Evolutionary conservation across 2,888 invertebrate species (phyloP).

Genomic region (Polia nebulosa): DNA sequence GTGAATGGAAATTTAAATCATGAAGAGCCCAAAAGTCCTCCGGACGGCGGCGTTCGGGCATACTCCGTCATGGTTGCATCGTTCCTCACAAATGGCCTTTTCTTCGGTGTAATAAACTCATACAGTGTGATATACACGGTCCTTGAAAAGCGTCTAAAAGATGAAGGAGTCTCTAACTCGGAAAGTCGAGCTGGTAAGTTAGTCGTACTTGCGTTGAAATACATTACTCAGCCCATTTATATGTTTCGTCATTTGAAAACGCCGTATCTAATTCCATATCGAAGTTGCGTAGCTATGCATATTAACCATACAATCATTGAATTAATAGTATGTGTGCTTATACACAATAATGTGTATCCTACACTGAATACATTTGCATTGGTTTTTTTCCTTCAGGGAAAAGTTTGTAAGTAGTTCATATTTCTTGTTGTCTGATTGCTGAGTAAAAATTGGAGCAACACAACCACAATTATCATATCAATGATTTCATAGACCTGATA

Average conservation of each 20-base stretch:
- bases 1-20: constrained; percentile 72
- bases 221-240: not conserved
- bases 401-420: not conserved
- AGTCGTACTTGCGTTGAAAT: constrained; percentile 11
- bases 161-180: constrained; percentile 93
- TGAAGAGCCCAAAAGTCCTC: constrained; percentile 83
- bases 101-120: constrained; percentile 97
- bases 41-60: constrained; percentile 95
- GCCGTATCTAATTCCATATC: constrained; percentile 45
- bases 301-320: constrained; percentile 25
- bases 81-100: constrained; percentile 96
- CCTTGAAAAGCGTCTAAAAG: constrained; percentile 92
- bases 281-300: constrained; percentile 18
- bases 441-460: not conserved
- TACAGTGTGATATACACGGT: constrained; percentile 95
- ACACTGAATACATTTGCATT: not conserved
- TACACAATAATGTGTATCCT: not conserved
- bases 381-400: not conserved
- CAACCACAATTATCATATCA: not conserved
- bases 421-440: not conserved
- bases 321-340: not conserved
- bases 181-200: constrained; percentile 96
- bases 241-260: constrained; percentile 42
- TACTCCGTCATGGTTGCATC: constrained; percentile 96
- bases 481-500: too few species aligned